Base-by-base conservation (phyloP, 2,888 invertebrate genomes). In the Tiliacea aurago region DNA sequence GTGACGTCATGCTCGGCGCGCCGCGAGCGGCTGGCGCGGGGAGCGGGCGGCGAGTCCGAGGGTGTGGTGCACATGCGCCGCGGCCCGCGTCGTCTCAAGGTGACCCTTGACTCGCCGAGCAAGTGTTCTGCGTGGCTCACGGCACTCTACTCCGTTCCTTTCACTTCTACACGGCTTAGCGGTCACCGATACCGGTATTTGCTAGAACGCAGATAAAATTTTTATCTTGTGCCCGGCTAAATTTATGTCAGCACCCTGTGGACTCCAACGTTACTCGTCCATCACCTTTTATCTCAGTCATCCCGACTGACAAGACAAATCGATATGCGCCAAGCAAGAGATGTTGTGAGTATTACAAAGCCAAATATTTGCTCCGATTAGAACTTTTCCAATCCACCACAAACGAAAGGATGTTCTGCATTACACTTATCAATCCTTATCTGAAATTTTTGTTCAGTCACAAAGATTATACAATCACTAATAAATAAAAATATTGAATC, bases 1-100 rank as follows among this genome's bases (percentile, higher is more conserved):
- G 90, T 94, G 94, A 94, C 94, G 95, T 94, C 93, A 93, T 89
- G 73, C 76, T 73, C 81, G 84, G 74, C 87, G 86, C 84, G 84
- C 85, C 82, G 86, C 73, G 61, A 59, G 61, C 76, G 20, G 71
- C 82, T 80, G 70, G 89, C 78, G 90, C 85, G 90, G 80, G 88
- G 86, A 85, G 86, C 83, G 78, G 78, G 86, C 86, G 88, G 84
- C 86, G 91, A 64, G 37, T 91, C 85, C 90, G 95, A 95, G 95
- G 95, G 96, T 94, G 95, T 95, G 94, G 95, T 95, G 95, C 95
- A 96, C 96, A 96, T 95, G 96, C 95, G 95, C 95, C 90, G 90
- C 89, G 89, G 83, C 84, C 72, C 88, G 89, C 85, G 85, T 81
- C 92, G 92, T 86, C 90, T 94, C 96, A 96, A 96, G 96, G 96